Conservation (phyloP, 2,888 invertebrate genomes). For the Ptilodon capucinus region DNA sequence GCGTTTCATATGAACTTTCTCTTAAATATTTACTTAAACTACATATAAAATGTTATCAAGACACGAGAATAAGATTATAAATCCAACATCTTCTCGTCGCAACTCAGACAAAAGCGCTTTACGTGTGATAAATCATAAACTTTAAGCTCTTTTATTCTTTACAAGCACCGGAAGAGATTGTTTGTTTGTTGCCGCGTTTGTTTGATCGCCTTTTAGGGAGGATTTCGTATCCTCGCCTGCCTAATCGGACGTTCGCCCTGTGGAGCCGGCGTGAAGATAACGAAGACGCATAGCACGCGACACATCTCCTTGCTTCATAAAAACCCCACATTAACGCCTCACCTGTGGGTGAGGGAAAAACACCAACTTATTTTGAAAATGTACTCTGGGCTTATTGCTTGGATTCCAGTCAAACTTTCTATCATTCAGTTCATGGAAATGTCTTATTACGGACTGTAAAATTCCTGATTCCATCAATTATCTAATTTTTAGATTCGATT, state of each 20-base stretch:
- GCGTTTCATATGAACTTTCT: too few species aligned
- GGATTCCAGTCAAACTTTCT: too few species aligned
- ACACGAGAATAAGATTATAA: background rate
- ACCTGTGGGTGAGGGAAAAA: too few species aligned
- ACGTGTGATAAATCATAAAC: slow-evolving; percentile 26
- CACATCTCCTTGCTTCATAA: background rate
- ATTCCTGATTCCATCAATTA: too few species aligned
- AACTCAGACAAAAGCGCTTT: background rate
- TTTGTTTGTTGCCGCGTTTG: slow-evolving; percentile 14
- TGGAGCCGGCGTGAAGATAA: background rate
- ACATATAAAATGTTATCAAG: background rate
- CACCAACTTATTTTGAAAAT: too few species aligned
- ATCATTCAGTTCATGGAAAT: too few species aligned
- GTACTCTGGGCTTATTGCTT: too few species aligned
- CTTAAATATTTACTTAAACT: too few species aligned
- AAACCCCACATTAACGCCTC: background rate
- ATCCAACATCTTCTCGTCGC: background rate
- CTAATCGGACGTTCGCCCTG: slow-evolving; percentile 31
- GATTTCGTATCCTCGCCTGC: slow-evolving; percentile 6
- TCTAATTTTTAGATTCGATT: too few species aligned
- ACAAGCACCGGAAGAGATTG: slow-evolving; percentile 33
- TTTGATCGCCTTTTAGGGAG: slow-evolving; percentile 6
- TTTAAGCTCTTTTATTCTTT: slow-evolving; percentile 17
- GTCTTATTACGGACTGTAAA: too few species aligned
- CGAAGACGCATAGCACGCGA: background rate